A percentile compares a stretch with the other conserved stretches of the same genome.
Evolutionary conservation across 2,113 vertebrate species (phyloP).

Genomic region (Todiramphus saurophagus): DNA sequence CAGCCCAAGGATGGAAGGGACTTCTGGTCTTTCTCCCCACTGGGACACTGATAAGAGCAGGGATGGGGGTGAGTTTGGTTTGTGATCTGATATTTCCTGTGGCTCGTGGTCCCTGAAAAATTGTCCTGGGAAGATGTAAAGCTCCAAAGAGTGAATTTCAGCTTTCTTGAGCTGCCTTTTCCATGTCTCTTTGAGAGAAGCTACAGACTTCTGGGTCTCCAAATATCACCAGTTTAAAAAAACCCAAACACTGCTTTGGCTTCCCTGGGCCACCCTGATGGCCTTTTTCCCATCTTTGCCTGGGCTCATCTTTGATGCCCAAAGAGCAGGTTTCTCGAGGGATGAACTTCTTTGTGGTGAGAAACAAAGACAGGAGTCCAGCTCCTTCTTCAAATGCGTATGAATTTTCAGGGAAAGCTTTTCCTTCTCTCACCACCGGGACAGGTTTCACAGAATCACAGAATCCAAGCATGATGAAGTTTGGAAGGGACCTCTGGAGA

Average conservation of each 20-base stretch:
- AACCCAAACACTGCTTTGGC: background rate
- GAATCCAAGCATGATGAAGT: background rate
- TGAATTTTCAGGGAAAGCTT: background rate
- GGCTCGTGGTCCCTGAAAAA: background rate
- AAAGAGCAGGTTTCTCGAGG: fast-evolving
- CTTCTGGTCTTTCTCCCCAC: fast-evolving
- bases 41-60: background rate
- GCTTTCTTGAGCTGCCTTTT: background rate
- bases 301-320: background rate
- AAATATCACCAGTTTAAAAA: background rate
- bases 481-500: background rate
- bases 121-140: background rate
- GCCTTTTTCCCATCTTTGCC: background rate
- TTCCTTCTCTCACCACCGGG: background rate
- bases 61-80: background rate
- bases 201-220: background rate
- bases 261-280: background rate
- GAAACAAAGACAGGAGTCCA: background rate
- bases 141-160: background rate
- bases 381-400: background rate
- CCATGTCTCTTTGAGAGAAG: background rate
- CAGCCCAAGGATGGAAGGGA: background rate
- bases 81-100: background rate
- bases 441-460: background rate
- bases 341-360: background rate